These are phyloP conservation scores for Callithrix jacchus DNA, from an alignment of 2,113 vertebrate species.

Conservation along the genomic window DNA sequence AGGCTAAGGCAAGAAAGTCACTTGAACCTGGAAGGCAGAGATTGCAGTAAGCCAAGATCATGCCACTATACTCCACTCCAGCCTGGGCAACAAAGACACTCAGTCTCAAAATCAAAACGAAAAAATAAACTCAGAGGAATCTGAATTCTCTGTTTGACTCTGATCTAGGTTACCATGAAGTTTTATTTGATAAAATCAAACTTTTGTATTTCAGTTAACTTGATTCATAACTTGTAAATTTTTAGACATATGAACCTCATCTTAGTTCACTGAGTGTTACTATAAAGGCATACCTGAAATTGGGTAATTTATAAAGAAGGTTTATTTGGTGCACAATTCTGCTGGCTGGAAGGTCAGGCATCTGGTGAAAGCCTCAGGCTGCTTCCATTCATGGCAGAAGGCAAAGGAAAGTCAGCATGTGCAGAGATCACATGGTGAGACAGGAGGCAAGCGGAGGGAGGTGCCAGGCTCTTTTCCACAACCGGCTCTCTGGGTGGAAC, in stretches of 20 bases:
- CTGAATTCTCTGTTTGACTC: background rate
- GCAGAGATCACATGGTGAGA: background rate
- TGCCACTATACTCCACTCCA: too few species aligned
- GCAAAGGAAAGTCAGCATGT: background rate
- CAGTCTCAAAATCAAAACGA: too few species aligned
- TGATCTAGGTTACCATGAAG: background rate
- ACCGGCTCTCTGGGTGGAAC: background rate
- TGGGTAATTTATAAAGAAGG: background rate
- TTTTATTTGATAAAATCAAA: background rate
- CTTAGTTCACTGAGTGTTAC: background rate
- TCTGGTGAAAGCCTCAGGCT: background rate
- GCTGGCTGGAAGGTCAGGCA: background rate
- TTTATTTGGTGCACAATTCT: background rate
- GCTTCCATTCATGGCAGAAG: background rate
- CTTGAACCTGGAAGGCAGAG: too few species aligned
- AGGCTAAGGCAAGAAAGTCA: too few species aligned
- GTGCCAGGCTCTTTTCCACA: background rate
- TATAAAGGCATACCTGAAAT: background rate
- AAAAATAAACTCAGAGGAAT: background rate
- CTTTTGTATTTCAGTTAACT: background rate
- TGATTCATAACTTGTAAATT: constrained; percentile 22
- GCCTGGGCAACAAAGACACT: too few species aligned
- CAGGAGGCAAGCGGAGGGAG: background rate
- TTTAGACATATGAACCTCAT: background rate
- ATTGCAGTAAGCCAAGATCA: too few species aligned